Evolutionary conservation across 2,797 vertebrate genomes (phyloP).

Genomic region (Arctocebus calabarensis): DNA sequence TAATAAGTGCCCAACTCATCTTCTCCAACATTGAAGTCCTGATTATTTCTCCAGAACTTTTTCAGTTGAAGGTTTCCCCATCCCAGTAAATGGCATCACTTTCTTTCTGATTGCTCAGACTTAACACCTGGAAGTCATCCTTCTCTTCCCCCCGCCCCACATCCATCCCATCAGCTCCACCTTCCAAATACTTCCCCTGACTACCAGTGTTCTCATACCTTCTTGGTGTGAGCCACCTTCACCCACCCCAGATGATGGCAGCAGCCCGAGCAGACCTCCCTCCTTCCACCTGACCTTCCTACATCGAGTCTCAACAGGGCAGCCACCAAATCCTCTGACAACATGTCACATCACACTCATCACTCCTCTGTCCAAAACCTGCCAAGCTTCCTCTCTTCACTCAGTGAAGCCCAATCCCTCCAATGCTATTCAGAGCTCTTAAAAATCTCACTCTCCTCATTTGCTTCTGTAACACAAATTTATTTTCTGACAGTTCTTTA

Average conservation of each 20-base stretch:
- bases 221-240: neutral
- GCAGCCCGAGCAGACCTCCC: neutral
- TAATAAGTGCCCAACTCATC: neutral
- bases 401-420: neutral
- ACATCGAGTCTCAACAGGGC: neutral
- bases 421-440: neutral
- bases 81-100: neutral
- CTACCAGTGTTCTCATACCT: neutral
- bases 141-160: neutral
- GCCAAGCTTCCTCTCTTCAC: neutral
- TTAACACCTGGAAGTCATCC: neutral
- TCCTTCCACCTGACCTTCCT: neutral
- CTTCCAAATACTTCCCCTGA: neutral
- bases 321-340: neutral
- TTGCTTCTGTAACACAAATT: neutral
- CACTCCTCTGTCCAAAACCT: neutral
- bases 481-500: neutral
- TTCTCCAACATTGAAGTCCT: neutral
- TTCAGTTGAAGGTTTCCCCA: neutral
- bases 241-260: no score
- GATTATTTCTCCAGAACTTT: neutral
- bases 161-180: neutral
- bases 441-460: neutral
- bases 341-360: neutral
- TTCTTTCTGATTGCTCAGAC: neutral